These are phyloP conservation scores for Copidosoma aretas DNA, from an alignment of 2,888 invertebrate species.

Conservation along the genomic window DNA sequence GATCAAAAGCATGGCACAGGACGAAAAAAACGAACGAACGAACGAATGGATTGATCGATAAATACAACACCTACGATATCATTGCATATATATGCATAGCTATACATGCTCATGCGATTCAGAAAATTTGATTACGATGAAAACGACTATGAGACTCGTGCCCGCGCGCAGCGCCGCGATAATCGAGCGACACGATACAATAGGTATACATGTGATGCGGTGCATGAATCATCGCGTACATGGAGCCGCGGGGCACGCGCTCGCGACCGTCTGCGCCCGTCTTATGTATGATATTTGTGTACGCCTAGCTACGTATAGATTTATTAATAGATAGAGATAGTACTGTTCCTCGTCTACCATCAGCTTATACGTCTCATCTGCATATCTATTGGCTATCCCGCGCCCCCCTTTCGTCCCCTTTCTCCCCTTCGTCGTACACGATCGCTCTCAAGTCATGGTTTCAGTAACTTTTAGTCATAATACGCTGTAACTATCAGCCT, in stretches of 20 bases:
- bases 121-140: constrained; percentile 60
- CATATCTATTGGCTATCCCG: background rate
- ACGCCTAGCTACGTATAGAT: constrained; percentile 51
- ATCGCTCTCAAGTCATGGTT: too few species aligned
- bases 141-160: constrained; percentile 56
- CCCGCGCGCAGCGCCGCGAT: constrained; percentile 9
- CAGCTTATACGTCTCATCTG: constrained; percentile 31
- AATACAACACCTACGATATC: constrained; percentile 40
- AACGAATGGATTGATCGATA: constrained; percentile 31
- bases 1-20: constrained; percentile 39
- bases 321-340: constrained; percentile 45
- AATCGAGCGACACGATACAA: too few species aligned
- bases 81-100: constrained; percentile 9
- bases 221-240: too few species aligned
- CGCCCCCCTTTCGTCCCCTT: constrained; percentile 18
- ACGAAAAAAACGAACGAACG: constrained; percentile 34
- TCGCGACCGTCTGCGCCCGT: constrained; percentile 57
- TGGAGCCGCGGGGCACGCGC: constrained; percentile 29
- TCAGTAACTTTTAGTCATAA: too few species aligned
- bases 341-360: constrained; percentile 35
- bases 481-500: too few species aligned
- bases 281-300: constrained; percentile 30
- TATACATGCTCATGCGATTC: constrained; percentile 38
- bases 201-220: too few species aligned
- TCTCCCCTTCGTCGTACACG: background rate